A percentile compares a stretch with the other conserved stretches of the same genome.
These are phyloP conservation scores for Cuniculus paca DNA, from an alignment of 2,797 vertebrate genomes.

Conservation along the genomic window DNA sequence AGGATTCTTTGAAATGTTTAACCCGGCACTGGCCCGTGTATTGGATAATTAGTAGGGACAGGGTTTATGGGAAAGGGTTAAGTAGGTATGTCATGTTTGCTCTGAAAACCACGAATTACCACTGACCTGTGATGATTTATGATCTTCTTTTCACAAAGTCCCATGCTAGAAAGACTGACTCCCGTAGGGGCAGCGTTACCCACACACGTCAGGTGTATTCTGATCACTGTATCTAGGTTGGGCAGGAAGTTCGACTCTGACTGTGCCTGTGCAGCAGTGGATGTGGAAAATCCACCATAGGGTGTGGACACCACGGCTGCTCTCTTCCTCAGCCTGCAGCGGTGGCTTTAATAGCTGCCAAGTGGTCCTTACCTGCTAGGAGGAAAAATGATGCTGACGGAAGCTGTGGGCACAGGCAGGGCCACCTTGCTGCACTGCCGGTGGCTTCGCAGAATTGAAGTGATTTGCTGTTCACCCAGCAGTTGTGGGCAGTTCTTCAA, in stretches of 20 bases:
- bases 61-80: constrained; percentile 48
- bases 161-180: neutral
- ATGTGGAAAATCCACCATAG: neutral
- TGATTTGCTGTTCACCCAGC: neutral
- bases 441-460: neutral
- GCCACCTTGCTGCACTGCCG: neutral
- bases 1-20: constrained; percentile 62
- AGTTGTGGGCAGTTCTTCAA: neutral
- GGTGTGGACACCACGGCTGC: neutral
- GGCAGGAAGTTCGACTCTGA: neutral
- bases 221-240: neutral
- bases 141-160: constrained; percentile 21
- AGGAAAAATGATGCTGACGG: neutral
- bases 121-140: constrained; percentile 55
- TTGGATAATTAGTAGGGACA: constrained; percentile 68
- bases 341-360: neutral
- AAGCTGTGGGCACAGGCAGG: neutral
- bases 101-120: constrained; percentile 71
- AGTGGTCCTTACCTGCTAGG: neutral
- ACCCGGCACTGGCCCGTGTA: constrained; percentile 38
- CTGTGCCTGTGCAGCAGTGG: rapidly evolving
- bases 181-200: neutral
- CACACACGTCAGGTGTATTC: neutral
- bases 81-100: constrained; percentile 59
- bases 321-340: neutral